Evolutionary conservation across 1,140 invertebrate species (phyloP).

Genomic region (Eueides isabella): DNA sequence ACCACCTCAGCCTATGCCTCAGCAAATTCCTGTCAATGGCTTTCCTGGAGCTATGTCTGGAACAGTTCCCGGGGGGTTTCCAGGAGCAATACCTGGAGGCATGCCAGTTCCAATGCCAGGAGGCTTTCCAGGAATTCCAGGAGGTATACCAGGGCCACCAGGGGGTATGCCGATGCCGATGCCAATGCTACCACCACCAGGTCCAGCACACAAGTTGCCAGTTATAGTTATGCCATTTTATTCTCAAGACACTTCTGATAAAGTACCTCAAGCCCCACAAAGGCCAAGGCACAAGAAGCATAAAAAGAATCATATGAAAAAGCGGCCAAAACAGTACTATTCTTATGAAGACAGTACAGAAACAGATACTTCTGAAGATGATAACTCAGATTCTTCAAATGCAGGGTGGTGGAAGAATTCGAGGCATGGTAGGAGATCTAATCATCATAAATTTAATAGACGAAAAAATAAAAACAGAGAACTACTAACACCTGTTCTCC

Average conservation of each 20-base stretch:
- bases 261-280: conserved; percentile 38
- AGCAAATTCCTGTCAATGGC: conserved; percentile 43
- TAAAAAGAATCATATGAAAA: conserved; percentile 35
- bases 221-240: conserved; percentile 77
- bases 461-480: conserved; percentile 47
- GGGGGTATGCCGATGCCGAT: conserved; percentile 51
- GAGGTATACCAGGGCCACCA: conserved; percentile 28
- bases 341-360: conserved; percentile 44
- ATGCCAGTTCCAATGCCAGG: conserved; percentile 37
- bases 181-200: conserved; percentile 43
- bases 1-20: conserved; percentile 21
- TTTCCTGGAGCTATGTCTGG: conserved; percentile 35
- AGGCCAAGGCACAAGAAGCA: conserved; percentile 29
- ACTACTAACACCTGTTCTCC: conserved; percentile 60
- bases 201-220: conserved; percentile 65
- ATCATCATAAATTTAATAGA: conserved; percentile 39
- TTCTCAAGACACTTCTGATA: conserved; percentile 56
- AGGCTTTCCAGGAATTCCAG: conserved; percentile 32
- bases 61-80: conserved; percentile 15
- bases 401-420: conserved; percentile 50
- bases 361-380: conserved; percentile 48
- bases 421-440: conserved; percentile 38
- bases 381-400: conserved; percentile 47
- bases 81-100: conserved; percentile 31
- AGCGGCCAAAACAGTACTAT: conserved; percentile 30